These are phyloP conservation scores for Gymnopithys bicolor DNA, from an alignment of 2,797 vertebrate genomes.

Conservation along the genomic window DNA sequence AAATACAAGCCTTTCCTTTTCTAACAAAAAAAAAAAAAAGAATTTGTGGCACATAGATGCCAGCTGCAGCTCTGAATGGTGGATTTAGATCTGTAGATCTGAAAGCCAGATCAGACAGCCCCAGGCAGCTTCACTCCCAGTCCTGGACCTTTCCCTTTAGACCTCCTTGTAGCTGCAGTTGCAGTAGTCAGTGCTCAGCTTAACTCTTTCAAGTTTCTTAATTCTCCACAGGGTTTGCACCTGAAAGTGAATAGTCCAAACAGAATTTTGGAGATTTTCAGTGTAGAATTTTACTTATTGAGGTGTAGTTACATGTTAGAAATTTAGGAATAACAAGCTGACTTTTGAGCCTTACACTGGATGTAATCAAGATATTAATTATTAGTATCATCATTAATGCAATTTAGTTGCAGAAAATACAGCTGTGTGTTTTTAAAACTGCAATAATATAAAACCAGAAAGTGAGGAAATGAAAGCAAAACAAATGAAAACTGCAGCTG, in stretches of 20 bases:
- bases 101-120: not conserved
- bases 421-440: not conserved
- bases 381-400: not conserved
- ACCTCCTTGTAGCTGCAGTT: not conserved
- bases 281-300: not conserved
- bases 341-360: not conserved
- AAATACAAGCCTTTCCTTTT: not conserved
- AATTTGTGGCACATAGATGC: not conserved
- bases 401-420: not conserved
- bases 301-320: not conserved
- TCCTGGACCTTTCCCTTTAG: not conserved
- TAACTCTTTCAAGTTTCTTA: not conserved
- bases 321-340: not conserved
- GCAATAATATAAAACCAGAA: not conserved
- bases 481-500: not conserved
- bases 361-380: not conserved
- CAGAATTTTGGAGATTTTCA: not conserved
- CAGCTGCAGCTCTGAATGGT: not conserved
- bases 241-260: not conserved
- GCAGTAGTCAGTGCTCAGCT: not conserved
- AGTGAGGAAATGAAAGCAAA: not conserved
- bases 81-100: not conserved
- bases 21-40: not conserved
- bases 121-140: not conserved
- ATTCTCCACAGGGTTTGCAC: not conserved